Conservation (phyloP, 2,797 vertebrate genomes). For the Acomys russatus region DNA sequence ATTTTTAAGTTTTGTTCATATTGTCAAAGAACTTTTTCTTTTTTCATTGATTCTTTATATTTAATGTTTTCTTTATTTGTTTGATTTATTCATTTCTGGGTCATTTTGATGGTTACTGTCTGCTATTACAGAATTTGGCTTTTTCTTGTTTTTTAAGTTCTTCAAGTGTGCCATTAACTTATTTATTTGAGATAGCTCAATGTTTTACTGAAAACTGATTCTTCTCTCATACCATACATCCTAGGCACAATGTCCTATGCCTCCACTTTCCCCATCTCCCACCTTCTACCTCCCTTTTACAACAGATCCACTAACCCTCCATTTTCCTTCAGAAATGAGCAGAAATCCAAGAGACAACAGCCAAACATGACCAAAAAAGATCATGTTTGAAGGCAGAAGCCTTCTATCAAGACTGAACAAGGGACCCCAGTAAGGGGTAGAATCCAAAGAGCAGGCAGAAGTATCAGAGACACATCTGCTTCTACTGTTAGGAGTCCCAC, state of each 20-base stretch:
- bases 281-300: background rate
- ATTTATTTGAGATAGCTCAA: background rate
- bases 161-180: background rate
- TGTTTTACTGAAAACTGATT: background rate
- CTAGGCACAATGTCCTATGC: background rate
- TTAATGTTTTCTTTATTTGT: background rate
- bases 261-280: background rate
- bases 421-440: background rate
- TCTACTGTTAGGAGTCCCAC: background rate
- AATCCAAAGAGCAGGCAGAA: background rate
- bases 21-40: background rate
- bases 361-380: background rate
- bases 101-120: background rate
- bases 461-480: no score
- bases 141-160: background rate
- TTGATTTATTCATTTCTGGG: background rate
- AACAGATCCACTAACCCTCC: background rate
- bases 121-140: no score
- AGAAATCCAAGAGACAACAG: background rate
- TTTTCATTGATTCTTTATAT: background rate
- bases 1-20: background rate
- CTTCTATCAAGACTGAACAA: background rate
- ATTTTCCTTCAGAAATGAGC: background rate
- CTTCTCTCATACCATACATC: background rate
- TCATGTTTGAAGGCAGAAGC: no score